Evolutionary conservation across 1,140 invertebrate species (phyloP), one percentile per base, ranked within the genome.

Genomic region (Achroia grisella): DNA sequence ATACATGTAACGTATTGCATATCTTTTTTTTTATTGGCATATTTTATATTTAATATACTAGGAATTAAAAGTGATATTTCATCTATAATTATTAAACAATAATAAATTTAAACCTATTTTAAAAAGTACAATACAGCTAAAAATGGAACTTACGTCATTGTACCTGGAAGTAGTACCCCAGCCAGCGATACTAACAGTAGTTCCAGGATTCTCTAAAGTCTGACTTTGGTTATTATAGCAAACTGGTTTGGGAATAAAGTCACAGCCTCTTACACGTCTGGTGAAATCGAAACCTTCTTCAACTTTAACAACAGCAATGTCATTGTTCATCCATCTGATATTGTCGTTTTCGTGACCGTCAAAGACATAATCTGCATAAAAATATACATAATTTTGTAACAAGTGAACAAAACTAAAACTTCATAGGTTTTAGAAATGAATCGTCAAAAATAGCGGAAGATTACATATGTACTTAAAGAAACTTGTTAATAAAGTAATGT

Each of bases 251-350:
- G 77, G 75, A 8, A 73, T 49, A 34, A 79, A 82, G 4, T 77
- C 73, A 30, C 78, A 82, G 4, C 78, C 78, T 31, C 63, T 51
- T 6, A 82, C 64, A 4, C 73, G 49, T 14, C 78, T 46, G 1
- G 51, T 64, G 37, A 82, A 82, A 34, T 82, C 73, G 10, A 82
- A 82, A 1, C 68, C 73, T 27, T 82, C 75, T 33, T 79, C 78
- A 1, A 82, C 44, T 17, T 73, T 79, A 0, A 82, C 75, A 2
- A 82, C 59, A 0, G 78, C 78, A n/a, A 82, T 82, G 36, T 82
- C 78, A 34, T 82, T 82, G 50, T 76, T 79, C 75, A 82, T 76
- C 78, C 78, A 82, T 32, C 75, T 62, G 3, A 82, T 74, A 37
- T 82, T 82, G 33, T 82, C 75, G 33, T 79, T 78, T 30, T 79